Percentiles rank a stretch among this genome's conserved stretches.
These are phyloP conservation scores for Cryptocephalus moraei DNA, from an alignment of 2,888 invertebrate genomes.

Conservation along the genomic window DNA sequence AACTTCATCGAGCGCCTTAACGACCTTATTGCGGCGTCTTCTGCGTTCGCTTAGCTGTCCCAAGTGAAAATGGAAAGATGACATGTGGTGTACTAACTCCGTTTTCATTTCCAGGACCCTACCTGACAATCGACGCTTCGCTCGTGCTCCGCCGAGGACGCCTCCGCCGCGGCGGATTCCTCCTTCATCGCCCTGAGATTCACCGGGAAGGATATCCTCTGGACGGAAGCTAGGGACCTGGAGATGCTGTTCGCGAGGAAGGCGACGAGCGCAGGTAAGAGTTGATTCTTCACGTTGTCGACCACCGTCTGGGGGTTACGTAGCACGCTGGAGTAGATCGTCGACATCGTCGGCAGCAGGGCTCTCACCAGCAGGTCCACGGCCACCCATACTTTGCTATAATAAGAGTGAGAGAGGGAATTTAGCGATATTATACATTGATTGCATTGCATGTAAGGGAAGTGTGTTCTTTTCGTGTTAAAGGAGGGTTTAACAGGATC, in stretches of 20 bases:
- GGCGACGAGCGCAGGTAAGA: slow-evolving; percentile 33
- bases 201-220: slow-evolving; percentile 27
- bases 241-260: slow-evolving; percentile 35
- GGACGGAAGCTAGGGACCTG: slow-evolving; percentile 32
- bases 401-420: slow-evolving; percentile 13
- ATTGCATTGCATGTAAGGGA: no score
- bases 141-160: slow-evolving; percentile 17
- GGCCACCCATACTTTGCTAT: slow-evolving; percentile 32
- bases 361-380: slow-evolving; percentile 28
- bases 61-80: no score
- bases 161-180: background rate
- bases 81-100: no score
- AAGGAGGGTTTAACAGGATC: no score
- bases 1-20: no score
- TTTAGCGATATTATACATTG: background rate
- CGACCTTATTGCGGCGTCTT: no score
- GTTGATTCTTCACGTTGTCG: slow-evolving; percentile 28
- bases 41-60: no score
- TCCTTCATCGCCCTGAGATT: background rate
- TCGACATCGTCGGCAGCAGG: slow-evolving; percentile 31
- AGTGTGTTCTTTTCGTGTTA: no score
- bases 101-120: no score
- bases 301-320: slow-evolving; percentile 32
- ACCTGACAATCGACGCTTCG: slow-evolving; percentile 31
- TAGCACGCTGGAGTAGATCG: slow-evolving; percentile 31